These are phyloP conservation scores for Antitype chi DNA, from an alignment of 2,888 invertebrate genomes.

Conservation along the genomic window DNA sequence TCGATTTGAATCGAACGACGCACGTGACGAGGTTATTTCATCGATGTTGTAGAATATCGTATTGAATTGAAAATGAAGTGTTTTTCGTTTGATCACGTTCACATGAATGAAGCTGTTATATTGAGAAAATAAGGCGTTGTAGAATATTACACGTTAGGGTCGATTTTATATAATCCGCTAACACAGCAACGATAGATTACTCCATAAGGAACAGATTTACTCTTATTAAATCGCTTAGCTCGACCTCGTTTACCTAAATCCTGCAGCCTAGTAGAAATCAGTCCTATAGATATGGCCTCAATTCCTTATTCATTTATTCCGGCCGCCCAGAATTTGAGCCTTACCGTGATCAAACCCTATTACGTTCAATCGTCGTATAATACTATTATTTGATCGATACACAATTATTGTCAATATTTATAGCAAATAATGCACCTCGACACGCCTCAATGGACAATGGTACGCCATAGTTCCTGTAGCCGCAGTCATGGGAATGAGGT, in stretches of 20 bases:
- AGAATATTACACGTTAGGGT: neutral
- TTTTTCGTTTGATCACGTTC: neutral
- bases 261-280: constrained; percentile 4
- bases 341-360: constrained; percentile 14
- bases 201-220: neutral
- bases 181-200: neutral
- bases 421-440: constrained; percentile 51
- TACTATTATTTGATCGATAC: constrained; percentile 47
- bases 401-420: constrained; percentile 58
- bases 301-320: constrained; percentile 37
- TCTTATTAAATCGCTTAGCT: neutral
- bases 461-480: constrained; percentile 40
- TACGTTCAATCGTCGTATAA: constrained; percentile 23
- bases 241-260: neutral
- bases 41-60: constrained; percentile 1
- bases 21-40: constrained; percentile 48
- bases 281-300: neutral
- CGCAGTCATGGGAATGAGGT: constrained; percentile 53
- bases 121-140: neutral
- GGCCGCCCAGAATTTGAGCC: neutral
- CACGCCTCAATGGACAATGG: constrained; percentile 53
- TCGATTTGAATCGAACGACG: constrained; percentile 43
- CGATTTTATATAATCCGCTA: too few relatives aligned
- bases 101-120: constrained; percentile 2
- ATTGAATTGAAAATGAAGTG: constrained; percentile 15